These are phyloP conservation scores for Drosophila fulvimacula DNA, from an alignment of 2,888 invertebrate genomes.

Conservation along the genomic window DNA sequence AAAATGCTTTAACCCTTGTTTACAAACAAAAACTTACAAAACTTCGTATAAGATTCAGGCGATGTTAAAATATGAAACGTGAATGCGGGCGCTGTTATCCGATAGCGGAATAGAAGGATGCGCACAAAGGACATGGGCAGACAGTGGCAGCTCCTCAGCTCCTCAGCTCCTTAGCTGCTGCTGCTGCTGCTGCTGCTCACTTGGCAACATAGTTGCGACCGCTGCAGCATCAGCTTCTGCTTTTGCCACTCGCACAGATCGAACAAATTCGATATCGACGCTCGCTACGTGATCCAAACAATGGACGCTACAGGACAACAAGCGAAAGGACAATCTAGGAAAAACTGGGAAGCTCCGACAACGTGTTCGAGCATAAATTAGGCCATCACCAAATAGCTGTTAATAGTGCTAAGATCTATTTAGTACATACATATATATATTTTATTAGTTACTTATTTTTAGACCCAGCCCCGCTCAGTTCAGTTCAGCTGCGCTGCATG, in stretches of 20 bases:
- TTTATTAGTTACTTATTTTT: constrained; percentile 34
- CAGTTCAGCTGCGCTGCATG: constrained; percentile 65
- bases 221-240: constrained; percentile 7
- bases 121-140: constrained; percentile 38
- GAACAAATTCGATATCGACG: constrained; percentile 72
- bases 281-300: constrained; percentile 73
- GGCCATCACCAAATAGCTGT: constrained; percentile 56
- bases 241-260: constrained; percentile 51
- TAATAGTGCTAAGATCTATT: constrained; percentile 20
- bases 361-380: constrained; percentile 73
- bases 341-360: constrained; percentile 37
- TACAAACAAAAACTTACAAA: constrained; percentile 61
- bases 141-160: constrained; percentile 40
- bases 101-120: constrained; percentile 73
- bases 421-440: not conserved
- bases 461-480: constrained; percentile 24
- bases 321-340: constrained; percentile 34
- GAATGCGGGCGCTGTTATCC: constrained; percentile 82
- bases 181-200: constrained; percentile 49
- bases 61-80: constrained; percentile 65
- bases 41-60: constrained; percentile 62
- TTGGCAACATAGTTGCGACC: constrained; percentile 72
- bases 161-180: constrained; percentile 38
- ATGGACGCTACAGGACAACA: constrained; percentile 65
- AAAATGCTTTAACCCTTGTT: constrained; percentile 69